phyloP scores from a whole-genome alignment of 2,888 invertebrate genomes.

The Suillia variegata region DNA sequence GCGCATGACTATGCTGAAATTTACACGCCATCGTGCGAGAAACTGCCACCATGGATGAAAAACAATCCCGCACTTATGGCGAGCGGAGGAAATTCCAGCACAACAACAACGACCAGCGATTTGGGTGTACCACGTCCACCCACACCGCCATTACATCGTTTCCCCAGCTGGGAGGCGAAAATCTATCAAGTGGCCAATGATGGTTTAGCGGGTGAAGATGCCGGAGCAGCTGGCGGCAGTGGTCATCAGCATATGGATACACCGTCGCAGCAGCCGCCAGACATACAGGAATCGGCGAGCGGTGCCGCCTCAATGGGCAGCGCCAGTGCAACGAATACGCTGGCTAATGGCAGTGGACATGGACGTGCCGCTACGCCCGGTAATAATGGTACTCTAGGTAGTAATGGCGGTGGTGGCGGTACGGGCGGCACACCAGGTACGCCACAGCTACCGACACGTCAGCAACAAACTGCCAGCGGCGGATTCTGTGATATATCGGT shows the following conservation, averaged over 20 bases:
- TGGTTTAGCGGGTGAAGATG: conserved; percentile 63
- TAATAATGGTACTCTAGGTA: conserved; percentile 48
- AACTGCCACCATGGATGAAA: conserved; percentile 66
- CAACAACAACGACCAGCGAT: conserved; percentile 57
- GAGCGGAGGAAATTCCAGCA: conserved; percentile 66
- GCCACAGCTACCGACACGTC: conserved; percentile 57
- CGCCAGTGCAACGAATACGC: conserved; percentile 35
- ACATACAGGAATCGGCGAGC: conserved; percentile 20
- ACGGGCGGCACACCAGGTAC: conserved; percentile 42
- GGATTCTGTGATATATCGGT: conserved; percentile 90
- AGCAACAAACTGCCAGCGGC: conserved; percentile 66
- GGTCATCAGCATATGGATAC: conserved; percentile 13
- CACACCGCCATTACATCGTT: conserved; percentile 88
- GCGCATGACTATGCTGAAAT: conserved; percentile 93
- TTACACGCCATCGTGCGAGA: conserved; percentile 88
- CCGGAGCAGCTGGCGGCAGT: conserved; percentile 33
- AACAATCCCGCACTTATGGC: conserved; percentile 61
- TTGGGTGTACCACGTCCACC: conserved; percentile 69
- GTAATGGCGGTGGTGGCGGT: conserved; percentile 25
- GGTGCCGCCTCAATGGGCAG: conserved; percentile 34
- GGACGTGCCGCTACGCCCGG: conserved; percentile 37
- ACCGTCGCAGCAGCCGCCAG: conserved; percentile 11
- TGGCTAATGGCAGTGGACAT: conserved; percentile 44
- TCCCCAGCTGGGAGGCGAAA: conserved; percentile 94
- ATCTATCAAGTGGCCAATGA: conserved; percentile 85